phyloP scores from a whole-genome alignment of 2,797 vertebrate genomes.

The Simalia tracyae region DNA sequence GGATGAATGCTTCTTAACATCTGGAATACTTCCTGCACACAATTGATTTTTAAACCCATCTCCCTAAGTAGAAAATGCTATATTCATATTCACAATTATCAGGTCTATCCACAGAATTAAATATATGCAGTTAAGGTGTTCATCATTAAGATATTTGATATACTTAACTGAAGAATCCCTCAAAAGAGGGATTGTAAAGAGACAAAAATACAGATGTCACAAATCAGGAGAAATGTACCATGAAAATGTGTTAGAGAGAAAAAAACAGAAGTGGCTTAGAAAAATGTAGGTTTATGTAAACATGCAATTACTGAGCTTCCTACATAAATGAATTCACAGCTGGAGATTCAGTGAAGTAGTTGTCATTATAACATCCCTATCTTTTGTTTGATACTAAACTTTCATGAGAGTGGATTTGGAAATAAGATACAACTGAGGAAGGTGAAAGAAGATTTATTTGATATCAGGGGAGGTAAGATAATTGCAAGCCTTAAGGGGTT shows the following conservation, averaged over 20 bases:
- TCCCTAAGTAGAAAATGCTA: not conserved
- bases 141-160: not conserved
- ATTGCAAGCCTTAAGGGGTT: not conserved
- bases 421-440: not conserved
- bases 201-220: not conserved
- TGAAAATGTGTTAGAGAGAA: not conserved
- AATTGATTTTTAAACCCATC: not conserved
- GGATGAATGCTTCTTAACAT: not conserved
- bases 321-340: not conserved
- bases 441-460: not conserved
- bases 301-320: not conserved
- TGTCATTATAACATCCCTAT: not conserved
- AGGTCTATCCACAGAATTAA: not conserved
- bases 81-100: not conserved
- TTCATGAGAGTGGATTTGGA: not conserved
- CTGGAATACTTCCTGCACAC: not conserved
- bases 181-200: not conserved
- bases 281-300: not conserved
- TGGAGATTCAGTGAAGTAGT: not conserved
- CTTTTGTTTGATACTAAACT: constrained; percentile 5
- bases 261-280: not conserved
- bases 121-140: not conserved
- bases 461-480: not conserved
- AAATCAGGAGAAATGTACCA: not conserved
- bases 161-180: not conserved